phyloP scores from a whole-genome alignment of 2,888 invertebrate species.

The Hanleya hanleyi region DNA sequence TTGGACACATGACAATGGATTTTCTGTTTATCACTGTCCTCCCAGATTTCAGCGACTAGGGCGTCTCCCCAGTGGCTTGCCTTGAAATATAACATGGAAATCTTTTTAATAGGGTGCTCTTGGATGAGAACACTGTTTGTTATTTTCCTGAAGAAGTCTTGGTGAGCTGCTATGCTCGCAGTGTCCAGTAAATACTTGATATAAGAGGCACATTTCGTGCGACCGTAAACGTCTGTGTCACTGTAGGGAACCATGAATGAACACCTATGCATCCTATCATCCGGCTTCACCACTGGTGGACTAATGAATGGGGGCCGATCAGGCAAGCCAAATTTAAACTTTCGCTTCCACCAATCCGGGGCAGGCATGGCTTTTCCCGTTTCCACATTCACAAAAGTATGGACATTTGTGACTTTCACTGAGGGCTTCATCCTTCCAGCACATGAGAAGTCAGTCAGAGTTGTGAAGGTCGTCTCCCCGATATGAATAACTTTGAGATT shows the following conservation, averaged over 20 bases:
- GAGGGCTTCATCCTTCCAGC: constrained; percentile 52
- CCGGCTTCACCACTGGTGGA: constrained; percentile 27
- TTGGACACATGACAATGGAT: not conserved
- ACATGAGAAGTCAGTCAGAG: constrained; percentile 42
- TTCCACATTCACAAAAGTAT: constrained; percentile 48
- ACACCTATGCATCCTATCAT: constrained; percentile 32
- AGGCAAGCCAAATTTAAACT: constrained; percentile 35
- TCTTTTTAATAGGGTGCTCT: constrained; percentile 47
- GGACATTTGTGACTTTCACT: constrained; percentile 49
- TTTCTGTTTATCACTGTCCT: constrained; percentile 30
- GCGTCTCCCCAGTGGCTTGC: constrained; percentile 53
- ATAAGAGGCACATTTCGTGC: constrained; percentile 55
- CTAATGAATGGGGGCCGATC: constrained; percentile 25
- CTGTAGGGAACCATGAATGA: constrained; percentile 47
- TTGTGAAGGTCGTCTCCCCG: constrained; percentile 54
- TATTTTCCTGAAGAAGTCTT: constrained; percentile 42
- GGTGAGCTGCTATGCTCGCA: constrained; percentile 50
- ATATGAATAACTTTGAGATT: constrained; percentile 49
- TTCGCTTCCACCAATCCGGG: constrained; percentile 57
- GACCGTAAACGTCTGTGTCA: constrained; percentile 47
- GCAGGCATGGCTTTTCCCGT: constrained; percentile 40
- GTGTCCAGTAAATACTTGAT: constrained; percentile 52
- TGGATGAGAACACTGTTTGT: constrained; percentile 41
- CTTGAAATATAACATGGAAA: constrained; percentile 48
- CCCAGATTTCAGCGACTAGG: constrained; percentile 50